These are phyloP conservation scores for Epinotia bilunana DNA, from an alignment of 2,888 invertebrate species.

Conservation along the genomic window DNA sequence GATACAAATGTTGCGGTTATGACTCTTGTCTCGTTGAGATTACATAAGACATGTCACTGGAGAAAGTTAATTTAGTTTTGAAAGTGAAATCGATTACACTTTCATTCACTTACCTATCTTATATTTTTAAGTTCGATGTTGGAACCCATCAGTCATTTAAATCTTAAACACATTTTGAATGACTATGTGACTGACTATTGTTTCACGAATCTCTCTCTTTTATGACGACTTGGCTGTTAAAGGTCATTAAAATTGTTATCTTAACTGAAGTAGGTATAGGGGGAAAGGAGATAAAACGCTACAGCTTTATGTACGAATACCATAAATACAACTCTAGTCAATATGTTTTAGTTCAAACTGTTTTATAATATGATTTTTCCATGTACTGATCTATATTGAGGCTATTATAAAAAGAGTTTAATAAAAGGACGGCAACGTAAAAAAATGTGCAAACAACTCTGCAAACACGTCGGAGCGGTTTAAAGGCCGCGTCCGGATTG, in stretches of 20 bases:
- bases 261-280: neutral
- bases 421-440: slow-evolving; percentile 81
- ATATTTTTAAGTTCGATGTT: slow-evolving; percentile 72
- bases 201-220: slow-evolving; percentile 19
- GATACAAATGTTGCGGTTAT: slow-evolving; percentile 76
- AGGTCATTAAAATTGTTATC: slow-evolving; percentile 7
- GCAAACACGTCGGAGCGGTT: slow-evolving; percentile 84
- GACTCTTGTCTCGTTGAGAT: slow-evolving; percentile 78
- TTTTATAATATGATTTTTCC: slow-evolving; percentile 14
- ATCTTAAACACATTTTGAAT: slow-evolving; percentile 45
- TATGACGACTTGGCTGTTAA: neutral
- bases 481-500: slow-evolving; percentile 83
- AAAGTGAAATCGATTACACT: slow-evolving; percentile 85
- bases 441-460: slow-evolving; percentile 84
- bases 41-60: slow-evolving; percentile 83
- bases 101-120: slow-evolving; percentile 77
- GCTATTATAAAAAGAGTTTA: slow-evolving; percentile 65
- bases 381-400: slow-evolving; percentile 50
- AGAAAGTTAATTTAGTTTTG: slow-evolving; percentile 85
- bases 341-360: slow-evolving; percentile 5
- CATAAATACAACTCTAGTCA: neutral
- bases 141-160: slow-evolving; percentile 61
- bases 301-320: neutral
- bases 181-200: slow-evolving; percentile 22
- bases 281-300: neutral